Base-by-base conservation (phyloP, 1,140 invertebrate species). In the Drosophila setifemur region DNA sequence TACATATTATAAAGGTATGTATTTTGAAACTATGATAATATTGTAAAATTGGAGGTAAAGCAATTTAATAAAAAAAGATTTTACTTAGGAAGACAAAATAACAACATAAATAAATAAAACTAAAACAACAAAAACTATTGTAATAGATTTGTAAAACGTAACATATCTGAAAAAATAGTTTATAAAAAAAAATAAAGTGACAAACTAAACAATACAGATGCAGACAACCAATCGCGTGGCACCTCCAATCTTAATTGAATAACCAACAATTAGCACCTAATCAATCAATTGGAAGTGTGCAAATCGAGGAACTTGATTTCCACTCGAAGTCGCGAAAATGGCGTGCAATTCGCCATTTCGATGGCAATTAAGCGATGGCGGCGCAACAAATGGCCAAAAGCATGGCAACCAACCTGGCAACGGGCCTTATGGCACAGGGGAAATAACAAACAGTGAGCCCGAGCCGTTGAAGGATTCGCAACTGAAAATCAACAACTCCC, bases 401-500 rank as follows among this genome's bases (percentile, higher is more conserved):
- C 60, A 39, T 71, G 48, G 55, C 58, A 83, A 79, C 79, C 47
- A 39, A n/a, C 25, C 1, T 69, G 11, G 43, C 42, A 73, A 77
- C 60, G 47, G 14, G 1, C 16, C n/a, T 37, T 58, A 67, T 67
- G 67, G 73, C 60, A n/a, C 25, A 50, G 69, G 74, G 55, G 50
- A 68, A 82, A 72, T 68, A 81, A 81, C 71, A 81, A 75, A 52
- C 55, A 60, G 43, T 42, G 26, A 25, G 4, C 25, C 21, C 25
- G 40, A 52, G 8, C n/a, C 0, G 5, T n/a, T 1, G 3, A 3
- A 2, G 35, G 50, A 57, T 42, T 55, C 5, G 19, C 26, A 19
- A 28, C 9, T 6, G 14, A 68, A 85, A 85, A 79, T 85, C 39
- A 85, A 85, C 75, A 86, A 85, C 49, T 86, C 37, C 81, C 9